phyloP scores from a whole-genome alignment of 2,113 vertebrate species.

The Podilymbus podiceps region DNA sequence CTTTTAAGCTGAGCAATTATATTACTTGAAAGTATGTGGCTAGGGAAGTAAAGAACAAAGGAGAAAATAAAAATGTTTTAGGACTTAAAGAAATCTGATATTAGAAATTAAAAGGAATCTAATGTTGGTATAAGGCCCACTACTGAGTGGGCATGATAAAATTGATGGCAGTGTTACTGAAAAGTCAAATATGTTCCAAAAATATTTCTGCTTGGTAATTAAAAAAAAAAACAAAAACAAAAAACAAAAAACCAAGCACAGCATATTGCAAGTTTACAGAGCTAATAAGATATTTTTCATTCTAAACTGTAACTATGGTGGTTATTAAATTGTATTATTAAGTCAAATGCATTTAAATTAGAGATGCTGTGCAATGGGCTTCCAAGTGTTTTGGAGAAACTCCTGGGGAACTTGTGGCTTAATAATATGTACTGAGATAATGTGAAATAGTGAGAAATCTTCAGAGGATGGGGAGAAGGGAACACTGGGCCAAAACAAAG shows the following conservation, averaged over 20 bases:
- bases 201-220: conserved; percentile 24
- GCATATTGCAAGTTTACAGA: background rate
- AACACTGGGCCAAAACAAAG: background rate
- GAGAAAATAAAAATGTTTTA: background rate
- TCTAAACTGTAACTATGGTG: conserved; percentile 8
- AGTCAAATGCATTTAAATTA: conserved; percentile 47
- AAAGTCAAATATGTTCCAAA: conserved; percentile 20
- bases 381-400: conserved; percentile 8
- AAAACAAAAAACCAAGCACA: background rate
- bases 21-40: background rate
- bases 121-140: background rate
- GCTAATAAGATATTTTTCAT: conserved; percentile 40
- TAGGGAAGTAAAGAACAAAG: background rate
- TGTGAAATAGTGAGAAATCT: background rate
- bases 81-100: background rate
- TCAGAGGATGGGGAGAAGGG: background rate
- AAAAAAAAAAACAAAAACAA: background rate
- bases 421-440: background rate
- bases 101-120: background rate
- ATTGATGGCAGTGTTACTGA: background rate
- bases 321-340: conserved; percentile 50
- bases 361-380: background rate
- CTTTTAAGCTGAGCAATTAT: background rate
- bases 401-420: conserved; percentile 28
- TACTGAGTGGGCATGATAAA: background rate